Evolutionary conservation across 37 sponge, comb jelly and placozoan species (phyloP).

Genomic region (Hexactinellida sp.): DNA sequence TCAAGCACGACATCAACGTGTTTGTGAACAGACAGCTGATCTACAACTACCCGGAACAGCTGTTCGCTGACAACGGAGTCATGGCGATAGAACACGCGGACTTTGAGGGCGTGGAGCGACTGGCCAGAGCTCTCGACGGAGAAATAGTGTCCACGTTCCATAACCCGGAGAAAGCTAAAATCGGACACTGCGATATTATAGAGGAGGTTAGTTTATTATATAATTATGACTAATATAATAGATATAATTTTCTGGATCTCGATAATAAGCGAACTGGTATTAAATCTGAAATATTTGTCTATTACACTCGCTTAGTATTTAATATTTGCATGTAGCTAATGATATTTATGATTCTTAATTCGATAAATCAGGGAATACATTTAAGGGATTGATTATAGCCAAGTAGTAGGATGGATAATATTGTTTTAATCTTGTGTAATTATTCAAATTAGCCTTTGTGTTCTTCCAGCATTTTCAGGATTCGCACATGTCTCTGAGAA

Average conservation of each 20-base stretch:
- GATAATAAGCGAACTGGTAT: too few relatives aligned
- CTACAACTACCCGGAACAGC: constrained; percentile 99
- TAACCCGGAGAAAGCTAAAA: constrained; percentile 77
- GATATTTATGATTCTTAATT: too few relatives aligned
- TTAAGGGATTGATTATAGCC: too few relatives aligned
- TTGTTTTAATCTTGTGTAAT: neutral
- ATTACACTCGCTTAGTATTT: too few relatives aligned
- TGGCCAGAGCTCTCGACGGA: constrained; percentile 78
- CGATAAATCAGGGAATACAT: neutral
- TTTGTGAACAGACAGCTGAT: constrained; percentile 99
- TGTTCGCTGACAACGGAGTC: constrained; percentile 92
- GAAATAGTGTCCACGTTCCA: constrained; percentile 98
- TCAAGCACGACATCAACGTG: constrained; percentile 85
- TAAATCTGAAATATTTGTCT: too few relatives aligned
- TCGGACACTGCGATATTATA: constrained; percentile 88
- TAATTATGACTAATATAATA: too few relatives aligned
- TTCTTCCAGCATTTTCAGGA: neutral
- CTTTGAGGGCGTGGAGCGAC: constrained; percentile 94
- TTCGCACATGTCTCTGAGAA: neutral
- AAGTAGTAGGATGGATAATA: neutral
- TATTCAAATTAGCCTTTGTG: neutral
- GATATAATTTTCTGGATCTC: too few relatives aligned
- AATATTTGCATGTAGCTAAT: too few relatives aligned
- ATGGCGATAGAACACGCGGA: constrained; percentile 99
- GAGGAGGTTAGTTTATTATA: constrained; percentile 47